A percentile compares a stretch with the other conserved stretches of the same genome.
phyloP scores from a whole-genome alignment of 2,888 invertebrate genomes.

The Protodeltote pygarga region DNA sequence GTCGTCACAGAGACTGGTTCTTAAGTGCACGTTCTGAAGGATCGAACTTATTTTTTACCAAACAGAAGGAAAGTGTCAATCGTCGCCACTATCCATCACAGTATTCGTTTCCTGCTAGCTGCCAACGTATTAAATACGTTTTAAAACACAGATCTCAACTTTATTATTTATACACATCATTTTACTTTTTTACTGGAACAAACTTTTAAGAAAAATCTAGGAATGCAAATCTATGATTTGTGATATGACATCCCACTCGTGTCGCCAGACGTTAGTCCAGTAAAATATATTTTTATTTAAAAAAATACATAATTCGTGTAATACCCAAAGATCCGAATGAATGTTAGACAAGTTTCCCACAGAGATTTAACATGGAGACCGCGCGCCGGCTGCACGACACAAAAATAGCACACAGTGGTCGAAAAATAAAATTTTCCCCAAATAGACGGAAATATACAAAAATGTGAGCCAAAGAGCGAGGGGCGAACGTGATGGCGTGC shows the following conservation, averaged over 20 bases:
- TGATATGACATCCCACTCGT: conserved; percentile 31
- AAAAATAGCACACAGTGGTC: conserved; percentile 85
- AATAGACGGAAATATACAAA: conserved; percentile 87
- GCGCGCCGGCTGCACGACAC: conserved; percentile 83
- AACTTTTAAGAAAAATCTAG: conserved; percentile 17
- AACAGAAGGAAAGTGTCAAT: conserved; percentile 82
- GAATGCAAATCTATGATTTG: conserved; percentile 31
- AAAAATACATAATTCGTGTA: conserved; percentile 48
- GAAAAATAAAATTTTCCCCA: conserved; percentile 86
- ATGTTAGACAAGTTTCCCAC: conserved; percentile 80
- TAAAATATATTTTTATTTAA: conserved; percentile 18
- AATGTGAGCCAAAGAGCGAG: conserved; percentile 84
- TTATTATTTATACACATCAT: conserved; percentile 45
- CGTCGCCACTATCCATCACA: conserved; percentile 79
- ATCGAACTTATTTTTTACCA: conserved; percentile 71
- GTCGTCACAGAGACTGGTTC: conserved; percentile 31
- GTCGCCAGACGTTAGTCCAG: conserved; percentile 6
- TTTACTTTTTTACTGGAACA: conserved; percentile 30
- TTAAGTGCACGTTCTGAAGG: conserved; percentile 36
- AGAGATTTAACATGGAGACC: conserved; percentile 82
- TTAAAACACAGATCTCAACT: conserved; percentile 58
- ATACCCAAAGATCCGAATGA: conserved; percentile 54
- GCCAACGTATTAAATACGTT: conserved; percentile 72
- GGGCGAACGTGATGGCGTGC: conserved; percentile 84
- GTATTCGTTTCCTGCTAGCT: conserved; percentile 75